Conservation (phyloP, 2,888 invertebrate genomes). For the Corbicula japonica region DNA sequence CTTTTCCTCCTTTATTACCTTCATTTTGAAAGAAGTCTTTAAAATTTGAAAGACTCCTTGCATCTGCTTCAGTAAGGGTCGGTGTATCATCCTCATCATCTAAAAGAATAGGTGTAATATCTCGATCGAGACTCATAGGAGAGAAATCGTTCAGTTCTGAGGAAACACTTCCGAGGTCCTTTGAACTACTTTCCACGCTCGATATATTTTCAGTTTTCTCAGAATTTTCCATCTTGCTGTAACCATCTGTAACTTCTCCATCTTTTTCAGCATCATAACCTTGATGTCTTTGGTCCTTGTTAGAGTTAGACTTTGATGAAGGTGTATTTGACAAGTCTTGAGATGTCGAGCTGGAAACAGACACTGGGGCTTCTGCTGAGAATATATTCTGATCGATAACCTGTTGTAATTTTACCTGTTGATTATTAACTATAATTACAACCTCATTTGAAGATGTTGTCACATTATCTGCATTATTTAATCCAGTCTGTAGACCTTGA, state of each 20-base stretch:
- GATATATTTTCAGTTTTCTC: no score
- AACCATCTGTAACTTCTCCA: no score
- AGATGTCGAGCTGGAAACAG: no score
- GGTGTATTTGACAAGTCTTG: no score
- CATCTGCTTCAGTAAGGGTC: neutral
- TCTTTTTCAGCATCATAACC: no score
- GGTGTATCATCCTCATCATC: conserved; percentile 4
- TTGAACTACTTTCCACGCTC: no score
- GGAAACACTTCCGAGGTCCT: neutral
- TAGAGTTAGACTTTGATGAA: no score
- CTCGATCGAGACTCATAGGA: conserved; percentile 21
- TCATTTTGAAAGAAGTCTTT: no score
- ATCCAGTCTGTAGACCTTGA: neutral
- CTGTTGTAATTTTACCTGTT: conserved; percentile 25
- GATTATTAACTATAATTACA: conserved; percentile 63
- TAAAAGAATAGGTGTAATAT: conserved; percentile 22
- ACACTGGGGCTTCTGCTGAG: no score
- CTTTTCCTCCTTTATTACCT: neutral
- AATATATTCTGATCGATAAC: conserved; percentile 16
- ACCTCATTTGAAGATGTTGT: conserved; percentile 59
- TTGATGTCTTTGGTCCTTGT: no score
- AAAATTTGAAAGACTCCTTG: no score
- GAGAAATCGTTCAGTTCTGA: conserved; percentile 27
- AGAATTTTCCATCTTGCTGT: no score
- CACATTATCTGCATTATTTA: neutral